phyloP scores from a whole-genome alignment of 2,113 vertebrate genomes.

The Aramus guarauna region DNA sequence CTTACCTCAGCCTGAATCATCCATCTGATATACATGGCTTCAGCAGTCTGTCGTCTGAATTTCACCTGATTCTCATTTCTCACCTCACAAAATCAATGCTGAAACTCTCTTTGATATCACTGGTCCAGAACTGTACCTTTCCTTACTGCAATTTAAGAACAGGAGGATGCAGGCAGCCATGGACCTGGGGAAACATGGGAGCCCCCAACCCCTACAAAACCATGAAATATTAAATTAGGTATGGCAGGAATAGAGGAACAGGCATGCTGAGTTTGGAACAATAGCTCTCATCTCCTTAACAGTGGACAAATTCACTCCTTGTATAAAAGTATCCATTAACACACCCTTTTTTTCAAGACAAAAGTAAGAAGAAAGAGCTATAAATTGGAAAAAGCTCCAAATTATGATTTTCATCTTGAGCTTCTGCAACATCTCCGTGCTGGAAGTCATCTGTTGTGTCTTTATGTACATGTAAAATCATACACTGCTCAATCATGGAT shows the following conservation, averaged over 20 bases:
- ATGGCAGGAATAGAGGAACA: background rate
- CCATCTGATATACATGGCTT: background rate
- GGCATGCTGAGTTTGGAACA: background rate
- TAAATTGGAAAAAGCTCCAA: background rate
- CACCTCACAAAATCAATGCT: background rate
- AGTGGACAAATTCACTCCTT: background rate
- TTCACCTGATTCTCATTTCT: background rate
- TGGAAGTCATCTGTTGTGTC: background rate
- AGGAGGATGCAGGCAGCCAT: background rate
- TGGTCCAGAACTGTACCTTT: background rate
- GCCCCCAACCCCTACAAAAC: rapidly evolving
- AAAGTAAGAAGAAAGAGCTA: background rate
- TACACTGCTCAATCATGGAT: background rate
- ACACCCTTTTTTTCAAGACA: background rate
- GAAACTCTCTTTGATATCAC: background rate
- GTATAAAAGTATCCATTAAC: background rate
- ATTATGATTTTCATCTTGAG: background rate
- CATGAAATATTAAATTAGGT: background rate
- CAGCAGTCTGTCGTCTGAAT: background rate
- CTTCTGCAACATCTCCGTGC: background rate
- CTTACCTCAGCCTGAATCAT: background rate
- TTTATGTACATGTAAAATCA: background rate
- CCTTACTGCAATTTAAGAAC: background rate
- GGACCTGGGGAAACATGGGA: background rate
- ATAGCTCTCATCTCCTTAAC: background rate